These are phyloP conservation scores for Eulemur coronatus DNA, from an alignment of 2,797 vertebrate species.

Conservation along the genomic window DNA sequence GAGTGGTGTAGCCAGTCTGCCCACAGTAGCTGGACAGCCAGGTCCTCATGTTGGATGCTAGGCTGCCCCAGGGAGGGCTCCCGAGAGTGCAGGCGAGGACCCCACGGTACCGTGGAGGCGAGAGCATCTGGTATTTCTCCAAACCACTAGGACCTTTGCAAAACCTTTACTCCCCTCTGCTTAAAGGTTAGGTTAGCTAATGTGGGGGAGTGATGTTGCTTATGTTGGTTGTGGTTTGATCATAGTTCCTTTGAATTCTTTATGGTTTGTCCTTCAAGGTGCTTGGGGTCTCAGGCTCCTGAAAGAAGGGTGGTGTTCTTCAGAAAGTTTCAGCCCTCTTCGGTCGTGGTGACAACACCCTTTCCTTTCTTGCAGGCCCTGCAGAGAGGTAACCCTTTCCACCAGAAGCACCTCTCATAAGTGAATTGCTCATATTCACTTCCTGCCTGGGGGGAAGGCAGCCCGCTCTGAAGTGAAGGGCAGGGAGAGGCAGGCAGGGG, in stretches of 20 bases:
- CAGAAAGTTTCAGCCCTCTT: background rate
- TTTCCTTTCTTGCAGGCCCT: background rate
- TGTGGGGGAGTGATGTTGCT: background rate
- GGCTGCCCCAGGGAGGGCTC: background rate
- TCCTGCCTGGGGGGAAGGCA: background rate
- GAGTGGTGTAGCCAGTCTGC: too few species aligned
- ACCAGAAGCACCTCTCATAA: background rate
- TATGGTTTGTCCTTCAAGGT: background rate
- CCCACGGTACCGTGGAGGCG: accelerated
- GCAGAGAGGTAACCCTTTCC: background rate
- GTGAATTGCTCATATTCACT: background rate
- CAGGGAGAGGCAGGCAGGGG: too few species aligned
- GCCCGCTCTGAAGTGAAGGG: background rate
- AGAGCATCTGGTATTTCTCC: background rate
- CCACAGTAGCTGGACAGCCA: too few species aligned
- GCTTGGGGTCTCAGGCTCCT: background rate
- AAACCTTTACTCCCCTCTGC: background rate
- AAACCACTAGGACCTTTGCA: background rate
- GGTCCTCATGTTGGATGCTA: accelerated
- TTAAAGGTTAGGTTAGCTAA: background rate
- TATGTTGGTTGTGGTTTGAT: background rate
- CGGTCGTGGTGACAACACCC: background rate
- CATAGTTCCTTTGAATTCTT: background rate
- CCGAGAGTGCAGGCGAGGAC: accelerated
- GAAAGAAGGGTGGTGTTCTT: background rate